A percentile compares a stretch with the other conserved stretches of the same genome.
Evolutionary conservation across 2,888 invertebrate genomes (phyloP).

Genomic region (Apomyelois bistriatella): DNA sequence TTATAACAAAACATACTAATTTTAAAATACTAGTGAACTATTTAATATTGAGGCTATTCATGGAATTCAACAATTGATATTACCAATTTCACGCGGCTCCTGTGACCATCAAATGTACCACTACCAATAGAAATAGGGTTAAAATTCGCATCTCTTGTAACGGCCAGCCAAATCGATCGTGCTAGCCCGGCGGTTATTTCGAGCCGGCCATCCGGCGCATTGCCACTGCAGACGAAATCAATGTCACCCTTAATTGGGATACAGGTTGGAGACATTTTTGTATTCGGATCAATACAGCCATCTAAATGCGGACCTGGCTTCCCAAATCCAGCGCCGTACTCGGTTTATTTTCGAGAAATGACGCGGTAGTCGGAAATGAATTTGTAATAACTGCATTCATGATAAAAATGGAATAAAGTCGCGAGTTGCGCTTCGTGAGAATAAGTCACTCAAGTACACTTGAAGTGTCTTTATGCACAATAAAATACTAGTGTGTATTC

Average conservation of each 20-base stretch:
- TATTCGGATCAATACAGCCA: constrained; percentile 40
- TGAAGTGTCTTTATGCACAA: neutral
- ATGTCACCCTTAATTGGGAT: constrained; percentile 65
- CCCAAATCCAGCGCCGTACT: constrained; percentile 22
- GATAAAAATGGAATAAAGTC: neutral
- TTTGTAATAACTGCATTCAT: constrained; percentile 1
- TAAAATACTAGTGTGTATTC: neutral
- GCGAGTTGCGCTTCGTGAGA: constrained; percentile 2
- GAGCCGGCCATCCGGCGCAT: constrained; percentile 37
- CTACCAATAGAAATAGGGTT: constrained; percentile 9
- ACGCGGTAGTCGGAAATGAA: neutral
- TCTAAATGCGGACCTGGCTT: constrained; percentile 6
- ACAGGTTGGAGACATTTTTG: constrained; percentile 56
- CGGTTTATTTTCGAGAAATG: neutral
- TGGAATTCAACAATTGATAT: neutral
- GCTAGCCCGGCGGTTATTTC: constrained; percentile 47
- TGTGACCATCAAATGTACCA: neutral
- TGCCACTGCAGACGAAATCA: constrained; percentile 59
- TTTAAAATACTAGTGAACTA: too few species aligned
- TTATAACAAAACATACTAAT: too few species aligned
- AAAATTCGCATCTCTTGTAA: constrained; percentile 3
- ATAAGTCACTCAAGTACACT: constrained; percentile 4
- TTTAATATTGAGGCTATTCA: neutral
- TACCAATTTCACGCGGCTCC: neutral
- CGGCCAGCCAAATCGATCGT: constrained; percentile 35